Conservation (phyloP, 2,113 vertebrate species). For the Psephotus haematonotus region DNA sequence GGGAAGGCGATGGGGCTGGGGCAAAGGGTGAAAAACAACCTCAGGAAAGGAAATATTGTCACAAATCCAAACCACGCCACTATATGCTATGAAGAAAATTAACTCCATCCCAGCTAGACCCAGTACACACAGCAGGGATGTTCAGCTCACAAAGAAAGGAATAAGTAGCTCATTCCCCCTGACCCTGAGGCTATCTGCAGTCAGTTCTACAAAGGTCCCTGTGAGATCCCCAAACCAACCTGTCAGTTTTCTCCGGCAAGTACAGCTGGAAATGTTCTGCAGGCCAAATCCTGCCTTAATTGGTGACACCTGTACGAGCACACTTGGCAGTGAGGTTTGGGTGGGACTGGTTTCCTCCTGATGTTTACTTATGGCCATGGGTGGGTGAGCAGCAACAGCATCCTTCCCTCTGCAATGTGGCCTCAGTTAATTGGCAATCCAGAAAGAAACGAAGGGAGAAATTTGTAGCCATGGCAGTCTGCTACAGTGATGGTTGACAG, state of each 20-base stretch:
- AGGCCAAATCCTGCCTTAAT: neutral
- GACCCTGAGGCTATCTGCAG: neutral
- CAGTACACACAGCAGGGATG: neutral
- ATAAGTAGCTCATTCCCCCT: neutral
- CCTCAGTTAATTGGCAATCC: neutral
- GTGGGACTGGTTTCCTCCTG: neutral
- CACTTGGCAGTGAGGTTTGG: neutral
- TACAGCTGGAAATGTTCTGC: neutral
- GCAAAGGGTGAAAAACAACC: neutral
- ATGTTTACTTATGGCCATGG: neutral
- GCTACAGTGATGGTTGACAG: neutral
- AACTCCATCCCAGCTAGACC: neutral
- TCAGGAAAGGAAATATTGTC: neutral
- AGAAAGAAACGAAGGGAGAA: neutral
- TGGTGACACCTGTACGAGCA: neutral
- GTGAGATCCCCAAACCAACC: neutral
- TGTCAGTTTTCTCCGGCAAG: neutral
- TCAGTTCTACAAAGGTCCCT: fast-evolving
- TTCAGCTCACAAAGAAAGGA: neutral
- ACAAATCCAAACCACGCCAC: neutral
- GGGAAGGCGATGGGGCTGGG: neutral
- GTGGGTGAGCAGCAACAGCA: neutral
- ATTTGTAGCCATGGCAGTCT: neutral
- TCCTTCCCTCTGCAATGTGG: neutral
- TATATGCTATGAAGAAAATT: neutral